Percentiles rank a stretch among this genome's conserved stretches.
Conservation (phyloP, 2,113 vertebrate species). For the Hassar affinis region DNA sequence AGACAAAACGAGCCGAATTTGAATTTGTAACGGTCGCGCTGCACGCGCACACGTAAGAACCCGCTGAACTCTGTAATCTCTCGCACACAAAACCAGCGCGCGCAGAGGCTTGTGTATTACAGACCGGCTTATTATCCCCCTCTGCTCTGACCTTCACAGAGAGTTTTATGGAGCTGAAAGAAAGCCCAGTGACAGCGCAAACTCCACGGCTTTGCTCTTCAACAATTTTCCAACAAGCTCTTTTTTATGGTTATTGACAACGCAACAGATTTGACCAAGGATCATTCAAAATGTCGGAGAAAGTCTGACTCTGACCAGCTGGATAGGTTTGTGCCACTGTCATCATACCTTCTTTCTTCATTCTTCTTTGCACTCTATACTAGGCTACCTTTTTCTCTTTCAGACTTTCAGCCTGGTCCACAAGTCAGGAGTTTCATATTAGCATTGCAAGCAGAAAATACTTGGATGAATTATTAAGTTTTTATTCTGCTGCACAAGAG, state of each 20-base stretch:
- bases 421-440: not conserved
- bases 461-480: too few species aligned
- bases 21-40: slow-evolving; percentile 44
- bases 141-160: not conserved
- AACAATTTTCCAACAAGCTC: not conserved
- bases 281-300: not conserved
- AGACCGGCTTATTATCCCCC: slow-evolving; percentile 10
- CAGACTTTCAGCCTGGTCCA: too few species aligned
- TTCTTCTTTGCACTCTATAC: slow-evolving; percentile 6
- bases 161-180: not conserved
- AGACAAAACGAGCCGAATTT: slow-evolving; percentile 11
- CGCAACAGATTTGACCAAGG: not conserved
- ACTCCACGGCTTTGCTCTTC: not conserved
- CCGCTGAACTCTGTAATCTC: slow-evolving; percentile 32
- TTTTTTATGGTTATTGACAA: not conserved
- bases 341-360: not conserved
- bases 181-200: not conserved
- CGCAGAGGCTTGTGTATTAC: not conserved
- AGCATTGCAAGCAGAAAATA: not conserved
- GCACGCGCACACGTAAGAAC: slow-evolving; percentile 29
- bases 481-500: not conserved
- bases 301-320: slow-evolving; percentile 20
- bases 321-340: slow-evolving; percentile 25
- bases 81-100: slow-evolving; percentile 8
- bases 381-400: too few species aligned